Base-by-base conservation (phyloP, 2,113 vertebrate genomes). In the Ovibos moschatus region DNA sequence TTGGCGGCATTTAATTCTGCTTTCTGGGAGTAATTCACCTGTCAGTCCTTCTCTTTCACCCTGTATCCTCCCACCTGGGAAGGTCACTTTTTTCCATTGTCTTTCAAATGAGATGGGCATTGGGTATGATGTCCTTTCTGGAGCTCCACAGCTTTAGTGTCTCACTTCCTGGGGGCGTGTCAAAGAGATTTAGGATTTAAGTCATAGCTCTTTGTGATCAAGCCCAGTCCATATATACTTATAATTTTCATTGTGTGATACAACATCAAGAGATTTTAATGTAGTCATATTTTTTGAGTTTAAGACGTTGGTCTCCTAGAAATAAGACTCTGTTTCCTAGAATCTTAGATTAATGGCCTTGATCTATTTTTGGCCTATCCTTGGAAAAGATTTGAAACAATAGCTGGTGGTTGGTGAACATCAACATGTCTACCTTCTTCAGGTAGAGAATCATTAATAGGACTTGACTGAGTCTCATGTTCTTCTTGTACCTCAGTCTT, bases 381-480 rank as follows among this genome's bases (percentile, higher is more conserved):
- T n/a, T 87, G 43, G 82, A 74, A 95, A 60, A 97, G 36, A 89
- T 94, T 64, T 88, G 17, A 95, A 89, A 28, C 13, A 89, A 74
- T 30, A 93, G 36, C 7, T 14, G 36, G 91, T 53, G 14, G 30
- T 64, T 86, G 51, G 40, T 81, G 36, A 21, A 62, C 11, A 82
- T 89, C 23, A 88, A n/a, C 64, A 78, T 50, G 45, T n/a, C 85
- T 47, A 67, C 11, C 2, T 50, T 93, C 87, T 25, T 51, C 51
- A 45, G 28, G 33, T 30, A 96, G 30, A 83, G 64, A 94, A 87
- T 89, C 30, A 10, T 60, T 76, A 88, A 12, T 27, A 87, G 15
- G 33, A 88, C 5, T 67, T 79, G 15, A 33, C 7, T 3, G 28
- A 97, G n/a, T 81, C 51, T 96, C 57, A 30, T 62, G 33, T 76